phyloP scores from a whole-genome alignment of 2,888 invertebrate genomes.

The Melanostoma scalare region DNA sequence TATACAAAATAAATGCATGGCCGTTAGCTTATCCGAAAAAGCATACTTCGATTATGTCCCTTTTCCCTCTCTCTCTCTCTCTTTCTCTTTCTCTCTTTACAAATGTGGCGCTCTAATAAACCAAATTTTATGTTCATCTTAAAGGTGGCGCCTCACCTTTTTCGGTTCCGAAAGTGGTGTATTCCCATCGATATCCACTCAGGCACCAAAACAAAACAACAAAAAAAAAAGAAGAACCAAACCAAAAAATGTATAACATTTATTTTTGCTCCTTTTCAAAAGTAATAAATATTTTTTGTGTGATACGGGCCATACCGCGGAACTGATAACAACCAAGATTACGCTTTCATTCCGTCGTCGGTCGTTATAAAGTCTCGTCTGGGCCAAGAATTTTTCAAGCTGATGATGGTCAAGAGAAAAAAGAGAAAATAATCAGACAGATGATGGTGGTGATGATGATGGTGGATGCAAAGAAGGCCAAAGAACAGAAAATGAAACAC shows the following conservation, averaged over 20 bases:
- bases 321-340: constrained; percentile 67
- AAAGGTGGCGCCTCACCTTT: constrained; percentile 70
- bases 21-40: not conserved
- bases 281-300: constrained; percentile 68
- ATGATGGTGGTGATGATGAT: constrained; percentile 33
- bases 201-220: constrained; percentile 16
- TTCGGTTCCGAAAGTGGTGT: constrained; percentile 56
- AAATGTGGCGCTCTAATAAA: constrained; percentile 59
- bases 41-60: constrained; percentile 34
- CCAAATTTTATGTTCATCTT: constrained; percentile 35
- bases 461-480: constrained; percentile 3
- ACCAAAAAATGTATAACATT: constrained; percentile 54
- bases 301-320: constrained; percentile 67
- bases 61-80: constrained; percentile 2
- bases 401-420: constrained; percentile 1
- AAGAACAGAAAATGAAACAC: constrained; percentile 4
- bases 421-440: constrained; percentile 35
- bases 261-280: constrained; percentile 69
- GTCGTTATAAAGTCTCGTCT: constrained; percentile 9
- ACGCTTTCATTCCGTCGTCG: constrained; percentile 47
- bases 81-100: not conserved
- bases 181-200: constrained; percentile 41
- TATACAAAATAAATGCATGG: no score
- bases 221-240: constrained; percentile 5
- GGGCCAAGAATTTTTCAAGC: constrained; percentile 34